phyloP scores from a whole-genome alignment of 2,888 invertebrate species.

The Microctonus aethiopoides region DNA sequence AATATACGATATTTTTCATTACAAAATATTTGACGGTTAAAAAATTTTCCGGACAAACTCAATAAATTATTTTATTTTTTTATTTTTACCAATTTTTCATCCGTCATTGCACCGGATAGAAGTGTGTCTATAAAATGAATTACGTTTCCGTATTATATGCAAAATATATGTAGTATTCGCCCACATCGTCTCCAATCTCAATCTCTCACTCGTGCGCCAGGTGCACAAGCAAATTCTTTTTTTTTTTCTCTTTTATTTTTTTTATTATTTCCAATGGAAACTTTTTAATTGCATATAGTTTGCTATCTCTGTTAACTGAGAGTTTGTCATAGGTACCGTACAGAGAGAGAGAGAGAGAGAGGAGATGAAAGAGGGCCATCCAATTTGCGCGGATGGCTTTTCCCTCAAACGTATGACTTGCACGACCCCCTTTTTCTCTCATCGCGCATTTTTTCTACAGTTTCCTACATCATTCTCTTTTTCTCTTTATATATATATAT shows the following conservation, averaged over 20 bases:
- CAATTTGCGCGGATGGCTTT: conserved; percentile 63
- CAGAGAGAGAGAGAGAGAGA: background rate
- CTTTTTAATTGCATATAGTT: conserved; percentile 62
- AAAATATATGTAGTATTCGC: background rate
- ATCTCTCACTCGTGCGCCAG: conserved; percentile 28
- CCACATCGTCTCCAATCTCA: conserved; percentile 23
- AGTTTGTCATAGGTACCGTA: background rate
- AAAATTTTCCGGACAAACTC: background rate
- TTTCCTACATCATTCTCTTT: conserved; percentile 41
- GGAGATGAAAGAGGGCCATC: conserved; percentile 52
- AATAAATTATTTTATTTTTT: background rate
- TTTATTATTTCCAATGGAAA: conserved; percentile 53
- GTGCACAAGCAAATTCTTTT: conserved; percentile 20
- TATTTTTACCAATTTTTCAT: background rate
- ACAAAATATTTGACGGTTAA: background rate
- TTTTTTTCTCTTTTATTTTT: conserved; percentile 9
- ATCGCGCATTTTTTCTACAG: conserved; percentile 27
- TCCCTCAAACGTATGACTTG: conserved; percentile 49
- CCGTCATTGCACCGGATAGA: background rate
- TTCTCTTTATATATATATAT: too few species aligned
- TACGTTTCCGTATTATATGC: conserved; percentile 1
- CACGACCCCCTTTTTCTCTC: conserved; percentile 28
- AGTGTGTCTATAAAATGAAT: conserved; percentile 7
- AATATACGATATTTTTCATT: background rate
- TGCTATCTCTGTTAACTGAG: conserved; percentile 21